A percentile compares a stretch with the other conserved stretches of the same genome.
These are phyloP conservation scores for Plebejus anna DNA, from an alignment of 2,888 invertebrate species.

Conservation along the genomic window DNA sequence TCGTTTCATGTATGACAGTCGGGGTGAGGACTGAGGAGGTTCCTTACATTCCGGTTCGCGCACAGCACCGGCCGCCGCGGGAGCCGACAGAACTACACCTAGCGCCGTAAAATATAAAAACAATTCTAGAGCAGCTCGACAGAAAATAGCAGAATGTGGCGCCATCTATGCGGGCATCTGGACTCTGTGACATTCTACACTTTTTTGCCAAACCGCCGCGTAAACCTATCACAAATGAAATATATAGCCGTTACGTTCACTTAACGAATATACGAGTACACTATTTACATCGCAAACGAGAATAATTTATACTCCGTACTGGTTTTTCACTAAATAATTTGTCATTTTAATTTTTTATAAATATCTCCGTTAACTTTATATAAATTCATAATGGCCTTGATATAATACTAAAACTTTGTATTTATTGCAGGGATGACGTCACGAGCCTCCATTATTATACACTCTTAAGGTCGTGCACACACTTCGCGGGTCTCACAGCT, in stretches of 20 bases:
- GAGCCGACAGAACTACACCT: slow-evolving; percentile 48
- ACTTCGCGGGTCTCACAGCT: neutral
- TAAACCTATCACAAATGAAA: slow-evolving; percentile 67
- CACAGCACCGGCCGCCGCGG: slow-evolving; percentile 4
- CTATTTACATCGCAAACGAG: slow-evolving; percentile 75
- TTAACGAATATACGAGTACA: slow-evolving; percentile 57
- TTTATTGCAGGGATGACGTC: slow-evolving; percentile 35
- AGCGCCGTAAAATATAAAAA: slow-evolving; percentile 50
- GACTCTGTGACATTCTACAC: neutral
- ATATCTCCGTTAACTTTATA: slow-evolving; percentile 63
- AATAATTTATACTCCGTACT: slow-evolving; percentile 59
- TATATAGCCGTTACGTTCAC: slow-evolving; percentile 51
- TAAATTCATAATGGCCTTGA: slow-evolving; percentile 70
- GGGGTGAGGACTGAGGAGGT: neutral
- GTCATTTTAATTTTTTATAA: slow-evolving; percentile 69
- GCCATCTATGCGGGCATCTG: neutral
- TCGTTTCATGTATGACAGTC: neutral
- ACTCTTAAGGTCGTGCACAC: slow-evolving; percentile 21
- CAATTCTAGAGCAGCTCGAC: slow-evolving; percentile 32
- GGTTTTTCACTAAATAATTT: slow-evolving; percentile 69
- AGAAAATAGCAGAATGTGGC: slow-evolving; percentile 27
- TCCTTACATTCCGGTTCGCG: slow-evolving; percentile 11
- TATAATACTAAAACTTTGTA: slow-evolving; percentile 48
- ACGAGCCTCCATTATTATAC: slow-evolving; percentile 29
- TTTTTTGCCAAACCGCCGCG: slow-evolving; percentile 56